Evolutionary conservation across 2,797 vertebrate genomes (phyloP).

Genomic region (Darevskia mixta): DNA sequence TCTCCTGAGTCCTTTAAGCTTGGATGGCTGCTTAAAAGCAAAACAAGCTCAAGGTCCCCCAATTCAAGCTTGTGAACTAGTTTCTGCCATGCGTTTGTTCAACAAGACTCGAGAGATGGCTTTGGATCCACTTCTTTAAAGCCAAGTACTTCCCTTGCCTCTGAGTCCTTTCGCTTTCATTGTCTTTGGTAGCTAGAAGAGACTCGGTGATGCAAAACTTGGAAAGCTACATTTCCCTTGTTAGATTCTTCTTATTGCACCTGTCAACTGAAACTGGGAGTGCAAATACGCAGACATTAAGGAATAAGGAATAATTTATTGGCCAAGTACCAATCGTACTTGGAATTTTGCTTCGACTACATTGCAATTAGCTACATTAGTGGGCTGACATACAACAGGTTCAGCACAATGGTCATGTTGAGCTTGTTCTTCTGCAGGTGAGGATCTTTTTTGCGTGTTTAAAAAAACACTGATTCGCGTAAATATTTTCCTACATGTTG

Average conservation of each 20-base stretch:
- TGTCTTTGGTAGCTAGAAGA: constrained; percentile 69
- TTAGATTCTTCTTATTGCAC: constrained; percentile 67
- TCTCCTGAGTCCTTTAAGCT: background rate
- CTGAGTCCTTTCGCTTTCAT: constrained; percentile 58
- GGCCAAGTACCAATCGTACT: no score
- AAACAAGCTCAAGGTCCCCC: background rate
- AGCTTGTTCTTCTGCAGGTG: background rate
- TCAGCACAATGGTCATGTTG: background rate
- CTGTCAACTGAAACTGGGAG: constrained; percentile 59
- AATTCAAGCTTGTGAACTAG: constrained; percentile 20
- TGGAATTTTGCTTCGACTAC: no score
- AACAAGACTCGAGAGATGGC: constrained; percentile 57
- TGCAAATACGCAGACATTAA: constrained; percentile 68
- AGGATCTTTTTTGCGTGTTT: background rate
- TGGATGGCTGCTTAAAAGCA: background rate
- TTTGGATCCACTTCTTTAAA: constrained; percentile 74
- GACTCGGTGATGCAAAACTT: constrained; percentile 76
- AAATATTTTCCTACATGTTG: background rate
- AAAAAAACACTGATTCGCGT: background rate
- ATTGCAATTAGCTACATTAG: no score
- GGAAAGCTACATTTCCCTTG: constrained; percentile 74
- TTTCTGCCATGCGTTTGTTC: constrained; percentile 48
- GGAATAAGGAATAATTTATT: no score
- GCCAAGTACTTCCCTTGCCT: constrained; percentile 68
- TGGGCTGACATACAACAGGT: background rate